Base-by-base conservation (phyloP, 1,140 invertebrate genomes). In the Cryptotermes secundus region DNA sequence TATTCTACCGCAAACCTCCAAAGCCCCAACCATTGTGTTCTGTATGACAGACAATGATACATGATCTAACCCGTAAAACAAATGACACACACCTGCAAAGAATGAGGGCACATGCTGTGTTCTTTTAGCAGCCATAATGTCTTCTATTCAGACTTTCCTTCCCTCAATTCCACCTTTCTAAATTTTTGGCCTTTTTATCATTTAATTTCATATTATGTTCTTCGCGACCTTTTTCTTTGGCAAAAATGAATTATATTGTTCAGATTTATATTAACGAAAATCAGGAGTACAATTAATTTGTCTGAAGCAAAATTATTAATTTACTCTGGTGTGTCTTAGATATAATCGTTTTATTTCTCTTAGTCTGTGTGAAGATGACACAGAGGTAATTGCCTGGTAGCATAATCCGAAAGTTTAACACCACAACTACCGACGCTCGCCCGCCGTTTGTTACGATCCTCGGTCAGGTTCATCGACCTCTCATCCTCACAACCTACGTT, bases 11-110 rank as follows among this genome's bases (percentile, higher is more conserved):
- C 26, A 49, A 72, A 72, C 59, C 26, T 72, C 59, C 59, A 31
- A 26, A n/a, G n/a, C 59, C 59, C 59, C 26, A 72, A 72, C 59
- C 59, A 72, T 72, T 72, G 59, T 72, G 59, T 72, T 72, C 59
- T 14, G 45, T 72, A 72, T 72, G 59, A 72, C 59, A 72, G 59
- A 72, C 59, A 72, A 72, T 72, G 59, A 72, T 72, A 72, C 59
- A 72, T 72, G 59, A 31, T 26, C 59, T 72, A 72, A 31, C 0
- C 59, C n/a, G 59, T 72, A 72, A 72, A 72, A 72, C 59, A 72
- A 72, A 72, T 72, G 59, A 72, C 59, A 72, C 59, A 31, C 59
- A 72, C 59, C 59, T 72, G 59, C 59, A 72, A 72, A 72, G 59
- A 72, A 72, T 72, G 59, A 26, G 59, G 14, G n/a, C 59, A 31